These are phyloP conservation scores for Sericinus montela DNA, from an alignment of 2,888 invertebrate genomes.

Conservation along the genomic window DNA sequence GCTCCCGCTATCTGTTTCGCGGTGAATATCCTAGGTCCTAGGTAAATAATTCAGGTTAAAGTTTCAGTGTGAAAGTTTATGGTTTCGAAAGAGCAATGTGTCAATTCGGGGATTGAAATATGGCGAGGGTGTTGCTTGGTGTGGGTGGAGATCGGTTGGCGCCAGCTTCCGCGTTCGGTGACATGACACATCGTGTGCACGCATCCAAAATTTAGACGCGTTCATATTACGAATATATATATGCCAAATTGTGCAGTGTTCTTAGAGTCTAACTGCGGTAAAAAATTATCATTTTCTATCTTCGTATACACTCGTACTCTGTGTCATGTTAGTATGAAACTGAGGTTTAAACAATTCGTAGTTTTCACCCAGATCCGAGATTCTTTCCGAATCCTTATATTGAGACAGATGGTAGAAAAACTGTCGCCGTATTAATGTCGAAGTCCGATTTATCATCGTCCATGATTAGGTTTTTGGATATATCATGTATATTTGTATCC, in stretches of 20 bases:
- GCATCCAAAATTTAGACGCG: constrained; percentile 40
- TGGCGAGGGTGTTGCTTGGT: constrained; percentile 52
- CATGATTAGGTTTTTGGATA: too few relatives aligned
- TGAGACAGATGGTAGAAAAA: too few relatives aligned
- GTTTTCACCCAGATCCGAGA: too few relatives aligned
- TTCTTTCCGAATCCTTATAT: too few relatives aligned
- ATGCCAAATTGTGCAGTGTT: constrained; percentile 30
- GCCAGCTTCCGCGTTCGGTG: constrained; percentile 79
- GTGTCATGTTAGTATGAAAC: too few relatives aligned
- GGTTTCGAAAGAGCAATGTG: constrained; percentile 61
- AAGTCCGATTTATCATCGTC: too few relatives aligned
- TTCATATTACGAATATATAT: constrained; percentile 37
- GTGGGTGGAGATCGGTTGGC: constrained; percentile 67
- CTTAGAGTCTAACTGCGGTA: constrained; percentile 33
- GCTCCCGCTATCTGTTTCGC: constrained; percentile 62
- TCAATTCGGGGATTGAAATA: constrained; percentile 76
- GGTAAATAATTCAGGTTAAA: constrained; percentile 75
- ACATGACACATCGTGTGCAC: constrained; percentile 50
- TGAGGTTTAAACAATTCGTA: too few relatives aligned
- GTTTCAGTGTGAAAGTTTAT: constrained; percentile 68
- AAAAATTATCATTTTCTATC: too few relatives aligned
- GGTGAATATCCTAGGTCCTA: constrained; percentile 66
- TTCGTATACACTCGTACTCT: too few relatives aligned
- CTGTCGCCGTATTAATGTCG: too few relatives aligned
- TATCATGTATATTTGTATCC: too few relatives aligned